These are phyloP conservation scores for Orientallactaga sibirica DNA, from an alignment of 2,797 vertebrate genomes.

Conservation along the genomic window DNA sequence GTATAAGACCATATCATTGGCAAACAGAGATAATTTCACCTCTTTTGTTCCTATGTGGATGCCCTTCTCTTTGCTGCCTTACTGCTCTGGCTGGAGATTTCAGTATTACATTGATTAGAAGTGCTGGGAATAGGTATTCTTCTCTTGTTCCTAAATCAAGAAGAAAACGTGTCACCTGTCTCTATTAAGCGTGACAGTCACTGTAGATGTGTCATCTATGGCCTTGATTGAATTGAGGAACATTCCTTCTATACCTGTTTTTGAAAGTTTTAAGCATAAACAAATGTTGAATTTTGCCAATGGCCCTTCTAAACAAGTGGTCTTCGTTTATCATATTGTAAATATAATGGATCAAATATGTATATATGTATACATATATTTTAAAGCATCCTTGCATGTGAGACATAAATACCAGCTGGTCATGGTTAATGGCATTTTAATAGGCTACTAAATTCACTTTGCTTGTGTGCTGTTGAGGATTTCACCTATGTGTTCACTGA, in stretches of 20 bases:
- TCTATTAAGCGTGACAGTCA: too few species aligned
- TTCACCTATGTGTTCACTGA: not conserved
- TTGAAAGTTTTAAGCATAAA: not conserved
- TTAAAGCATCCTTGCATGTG: not conserved
- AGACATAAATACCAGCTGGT: not conserved
- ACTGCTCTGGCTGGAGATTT: not conserved
- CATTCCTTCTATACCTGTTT: not conserved
- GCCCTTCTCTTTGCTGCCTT: not conserved
- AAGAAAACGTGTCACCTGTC: not conserved
- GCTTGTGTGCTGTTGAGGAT: not conserved
- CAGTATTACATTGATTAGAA: not conserved
- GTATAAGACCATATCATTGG: not conserved
- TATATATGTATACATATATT: too few species aligned
- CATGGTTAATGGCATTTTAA: not conserved
- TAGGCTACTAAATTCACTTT: not conserved
- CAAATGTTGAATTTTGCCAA: not conserved
- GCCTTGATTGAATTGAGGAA: not conserved
- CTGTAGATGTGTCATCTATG: not conserved
- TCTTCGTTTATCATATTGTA: not conserved
- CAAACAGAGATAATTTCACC: not conserved
- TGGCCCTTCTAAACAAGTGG: not conserved
- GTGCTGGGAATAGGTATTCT: not conserved
- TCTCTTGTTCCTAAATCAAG: not conserved
- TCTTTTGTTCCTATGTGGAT: not conserved
- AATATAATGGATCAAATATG: not conserved